Base-by-base conservation (phyloP, 2,888 invertebrate species). In the Tetranychus truncatus region DNA sequence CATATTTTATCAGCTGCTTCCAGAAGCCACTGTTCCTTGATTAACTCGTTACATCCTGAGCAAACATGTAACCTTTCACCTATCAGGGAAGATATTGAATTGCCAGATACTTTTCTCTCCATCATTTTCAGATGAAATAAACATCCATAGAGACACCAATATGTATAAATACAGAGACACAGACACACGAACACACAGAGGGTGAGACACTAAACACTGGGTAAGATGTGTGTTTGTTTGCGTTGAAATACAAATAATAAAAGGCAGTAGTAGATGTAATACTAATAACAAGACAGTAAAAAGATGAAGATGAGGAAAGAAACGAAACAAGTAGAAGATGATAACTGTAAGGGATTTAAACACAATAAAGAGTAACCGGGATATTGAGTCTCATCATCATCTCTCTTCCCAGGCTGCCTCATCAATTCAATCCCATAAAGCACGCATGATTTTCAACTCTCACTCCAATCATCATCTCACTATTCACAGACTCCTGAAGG, bases 1-100 rank as follows among this genome's bases (percentile, higher is more conserved):
- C 94, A 94, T 84, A 88, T 91, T 82, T 91, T 86, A 82, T 93
- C 92, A 84, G 93, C 85, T 0, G 92, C 92, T 82, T 90, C 90
- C 80, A 92, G 86, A 72, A 92, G 87, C 83, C 88, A 95, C 66
- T 79, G 72, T 67, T 80, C 80, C 20, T 76, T 74, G 55, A 79
- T 80, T 4, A 78, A 76, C 73, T 79, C 78, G 66, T 79, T 78
- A 75, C 79, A 79, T 6, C 79, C 79, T 15, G 77, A 78, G 67
- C 79, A 79, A 55, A 78, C 77, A 21, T 79, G 78, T 34, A 73
- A 45, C 11, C 72, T 15, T 45, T 72, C 34, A 45, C 69, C 69
- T 11, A 69, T 69, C 21, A 69, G 20, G 20, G 21, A 24, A 11
- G 20, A 24, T 11, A 69, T 69, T 20, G 69, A 24, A 69, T 69